These are phyloP conservation scores for Erannis defoliaria DNA, from an alignment of 2,888 invertebrate species.

Conservation along the genomic window DNA sequence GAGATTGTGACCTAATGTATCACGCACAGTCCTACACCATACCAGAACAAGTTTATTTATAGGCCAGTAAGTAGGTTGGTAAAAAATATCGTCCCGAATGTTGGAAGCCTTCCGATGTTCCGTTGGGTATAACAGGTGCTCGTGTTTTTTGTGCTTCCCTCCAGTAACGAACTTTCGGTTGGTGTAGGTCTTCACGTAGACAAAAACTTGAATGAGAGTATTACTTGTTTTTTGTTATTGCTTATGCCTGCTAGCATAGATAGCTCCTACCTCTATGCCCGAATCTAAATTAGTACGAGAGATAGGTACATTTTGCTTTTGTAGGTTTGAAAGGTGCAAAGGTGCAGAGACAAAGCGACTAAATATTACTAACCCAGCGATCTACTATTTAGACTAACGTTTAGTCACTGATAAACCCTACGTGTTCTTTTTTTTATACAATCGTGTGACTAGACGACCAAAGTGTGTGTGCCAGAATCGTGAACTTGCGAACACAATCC, in stretches of 20 bases:
- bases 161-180: conserved; percentile 61
- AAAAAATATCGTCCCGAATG: conserved; percentile 76
- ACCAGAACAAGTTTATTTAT: conserved; percentile 75
- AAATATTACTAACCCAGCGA: too few relatives aligned
- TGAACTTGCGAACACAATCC: too few relatives aligned
- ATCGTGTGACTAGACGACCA: too few relatives aligned
- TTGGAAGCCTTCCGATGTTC: conserved; percentile 70
- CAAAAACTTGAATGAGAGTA: conserved; percentile 36
- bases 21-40: conserved; percentile 50
- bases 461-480: too few relatives aligned
- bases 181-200: conserved; percentile 68
- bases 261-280: background rate
- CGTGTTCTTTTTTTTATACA: too few relatives aligned
- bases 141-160: conserved; percentile 62
- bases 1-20: conserved; percentile 55
- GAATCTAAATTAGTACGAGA: too few relatives aligned
- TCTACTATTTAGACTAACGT: too few relatives aligned
- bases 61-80: conserved; percentile 56
- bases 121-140: conserved; percentile 59
- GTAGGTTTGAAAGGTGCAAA: too few relatives aligned
- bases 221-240: conserved; percentile 1
- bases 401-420: too few relatives aligned
- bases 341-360: too few relatives aligned
- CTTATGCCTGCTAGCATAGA: background rate
- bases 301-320: too few relatives aligned